These are phyloP conservation scores for Liparis tanakae DNA, from an alignment of 2,797 vertebrate genomes.

Conservation along the genomic window DNA sequence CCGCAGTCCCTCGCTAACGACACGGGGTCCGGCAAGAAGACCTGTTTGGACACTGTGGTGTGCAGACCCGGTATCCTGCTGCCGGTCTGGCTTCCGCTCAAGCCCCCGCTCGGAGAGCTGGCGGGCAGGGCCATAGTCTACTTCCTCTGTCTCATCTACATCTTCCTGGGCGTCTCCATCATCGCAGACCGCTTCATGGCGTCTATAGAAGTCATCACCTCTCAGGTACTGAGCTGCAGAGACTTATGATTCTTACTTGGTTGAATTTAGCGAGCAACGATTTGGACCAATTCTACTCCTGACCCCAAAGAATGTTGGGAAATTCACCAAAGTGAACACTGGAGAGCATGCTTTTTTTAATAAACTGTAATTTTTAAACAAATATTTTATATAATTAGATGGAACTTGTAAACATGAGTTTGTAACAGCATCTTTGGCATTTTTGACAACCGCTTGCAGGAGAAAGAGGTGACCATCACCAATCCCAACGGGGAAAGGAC, in stretches of 20 bases:
- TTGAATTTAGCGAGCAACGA: not conserved
- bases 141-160: conserved; percentile 93
- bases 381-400: not conserved
- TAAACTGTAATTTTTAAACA: not conserved
- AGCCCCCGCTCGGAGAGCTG: conserved; percentile 89
- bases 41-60: conserved; percentile 64
- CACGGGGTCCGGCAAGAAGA: conserved; percentile 45
- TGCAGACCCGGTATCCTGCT: conserved; percentile 90
- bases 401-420: not conserved
- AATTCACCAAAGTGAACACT: not conserved
- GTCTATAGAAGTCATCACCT: conserved; percentile 97
- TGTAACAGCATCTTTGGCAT: not conserved
- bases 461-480: conserved; percentile 94
- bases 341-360: too few relatives aligned
- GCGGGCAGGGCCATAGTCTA: conserved; percentile 89
- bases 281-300: not conserved
- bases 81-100: conserved; percentile 89
- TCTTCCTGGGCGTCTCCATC: conserved; percentile 95
- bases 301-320: not conserved
- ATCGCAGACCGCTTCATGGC: conserved; percentile 98
- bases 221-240: conserved; percentile 83
- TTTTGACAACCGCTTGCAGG: conserved; percentile 71
- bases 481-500: conserved; percentile 92
- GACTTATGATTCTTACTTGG: not conserved
- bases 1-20: conserved; percentile 52